Percentiles rank a stretch among this genome's conserved stretches.
These are phyloP conservation scores for Scylla paramamosain DNA, from an alignment of 1,140 invertebrate species.

Conservation along the genomic window DNA sequence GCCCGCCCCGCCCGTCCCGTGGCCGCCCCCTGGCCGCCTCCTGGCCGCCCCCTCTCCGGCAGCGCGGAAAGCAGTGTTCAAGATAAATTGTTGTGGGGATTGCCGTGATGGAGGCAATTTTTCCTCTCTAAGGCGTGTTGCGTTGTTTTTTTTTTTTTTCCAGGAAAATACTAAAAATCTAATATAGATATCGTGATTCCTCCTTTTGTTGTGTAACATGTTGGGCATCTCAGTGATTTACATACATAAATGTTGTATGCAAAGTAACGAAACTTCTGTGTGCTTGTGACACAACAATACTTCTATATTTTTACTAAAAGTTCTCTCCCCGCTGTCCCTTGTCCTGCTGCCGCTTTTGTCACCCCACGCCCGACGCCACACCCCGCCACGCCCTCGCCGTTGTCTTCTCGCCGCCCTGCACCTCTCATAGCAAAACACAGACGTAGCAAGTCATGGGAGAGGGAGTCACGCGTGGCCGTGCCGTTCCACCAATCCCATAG, in stretches of 20 bases:
- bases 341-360: no score
- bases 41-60: not conserved
- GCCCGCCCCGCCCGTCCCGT: not conserved
- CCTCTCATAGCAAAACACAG: no score
- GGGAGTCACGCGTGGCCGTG: no score
- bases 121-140: not conserved
- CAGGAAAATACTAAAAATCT: not conserved
- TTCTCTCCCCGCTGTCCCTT: no score
- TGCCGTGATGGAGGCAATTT: constrained; percentile 1
- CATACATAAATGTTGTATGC: not conserved
- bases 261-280: not conserved
- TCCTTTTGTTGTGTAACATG: not conserved
- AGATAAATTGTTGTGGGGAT: constrained; percentile 13
- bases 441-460: no score
- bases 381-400: no score
- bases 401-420: no score
- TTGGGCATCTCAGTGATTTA: not conserved
- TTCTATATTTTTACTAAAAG: no score
- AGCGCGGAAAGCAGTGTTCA: not conserved
- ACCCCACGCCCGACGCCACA: no score
- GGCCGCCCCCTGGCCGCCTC: not conserved
- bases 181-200: not conserved
- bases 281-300: not conserved
- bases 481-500: no score
- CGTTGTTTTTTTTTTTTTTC: not conserved